Base-by-base conservation (phyloP, 2,888 invertebrate genomes). In the Orthonychiurus folsomi region DNA sequence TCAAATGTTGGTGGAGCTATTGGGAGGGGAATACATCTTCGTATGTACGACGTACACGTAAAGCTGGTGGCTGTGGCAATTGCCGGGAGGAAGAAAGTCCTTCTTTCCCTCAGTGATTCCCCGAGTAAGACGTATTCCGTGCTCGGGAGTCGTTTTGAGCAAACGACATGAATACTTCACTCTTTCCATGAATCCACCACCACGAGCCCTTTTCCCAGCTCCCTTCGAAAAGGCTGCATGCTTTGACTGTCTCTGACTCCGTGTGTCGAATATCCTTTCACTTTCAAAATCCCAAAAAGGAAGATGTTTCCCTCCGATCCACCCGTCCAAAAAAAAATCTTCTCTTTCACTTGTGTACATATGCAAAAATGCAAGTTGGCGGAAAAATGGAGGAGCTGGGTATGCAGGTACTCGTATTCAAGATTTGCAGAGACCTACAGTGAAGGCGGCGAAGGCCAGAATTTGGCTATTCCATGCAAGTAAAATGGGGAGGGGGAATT, bases 71-170 rank as follows among this genome's bases (percentile, higher is more conserved):
- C 21, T 50, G 23, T 54, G 54, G 37, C 37, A 5, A 37, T 37
- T 37, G 25, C 21, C 54, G 25, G 15, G 23, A 54, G 25, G 23
- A 54, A 54, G 23, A 23, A 54, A 54, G 12, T 21, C 23, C 54
- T 54, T 3, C 54, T 21, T 2, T 2, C 21, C 50, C 50, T 50
- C 21, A 2, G n/a, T 21, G 20, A 50, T 48, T 48, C 48, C 48
- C 18, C 59, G 56, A 50, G 56, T 54, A 60, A 60, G 60, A 64
- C 57, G 53, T 62, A 62, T 65, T 62, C 60, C 65, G 63, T 65
- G 65, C 62, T 57, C 47, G 47, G 24, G 37, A 63, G 60, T 63
- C 65, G 65, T 65, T 65, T 65, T 57, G 62, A 62, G 62, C 63
- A 57, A 60, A 58, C 61, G 52, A 37, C 55, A 60, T 24, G 61